Percentiles rank a stretch among this genome's conserved stretches.
These are phyloP conservation scores for Brachirus orientalis DNA, from an alignment of 2,113 vertebrate species.

Conservation along the genomic window DNA sequence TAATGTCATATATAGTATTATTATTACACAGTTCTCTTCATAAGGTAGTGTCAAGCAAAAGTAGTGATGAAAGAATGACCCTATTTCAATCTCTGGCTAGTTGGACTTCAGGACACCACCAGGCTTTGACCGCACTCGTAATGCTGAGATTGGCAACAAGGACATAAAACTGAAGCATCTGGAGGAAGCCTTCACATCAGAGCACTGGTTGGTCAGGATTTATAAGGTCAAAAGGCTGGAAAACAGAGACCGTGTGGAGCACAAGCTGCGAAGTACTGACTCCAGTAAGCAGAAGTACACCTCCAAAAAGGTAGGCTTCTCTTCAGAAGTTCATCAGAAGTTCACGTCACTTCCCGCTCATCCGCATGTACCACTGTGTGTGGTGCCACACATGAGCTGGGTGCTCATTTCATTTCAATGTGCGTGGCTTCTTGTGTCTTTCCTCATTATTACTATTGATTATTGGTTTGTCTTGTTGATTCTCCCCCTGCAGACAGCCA, in stretches of 20 bases:
- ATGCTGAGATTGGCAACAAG: conserved; percentile 96
- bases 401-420: no score
- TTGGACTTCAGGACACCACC: conserved; percentile 96
- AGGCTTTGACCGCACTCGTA: conserved; percentile 93
- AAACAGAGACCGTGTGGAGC: conserved; percentile 91
- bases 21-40: not conserved
- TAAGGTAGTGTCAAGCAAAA: no score
- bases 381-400: no score
- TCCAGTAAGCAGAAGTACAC: conserved; percentile 94
- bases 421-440: no score
- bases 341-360: not conserved
- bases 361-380: no score
- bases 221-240: conserved; percentile 95
- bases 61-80: not conserved
- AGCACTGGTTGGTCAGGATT: conserved; percentile 96
- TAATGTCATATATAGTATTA: conserved; percentile 64
- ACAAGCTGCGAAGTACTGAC: conserved; percentile 90
- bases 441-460: not conserved
- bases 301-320: conserved; percentile 91
- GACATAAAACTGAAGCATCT: conserved; percentile 95
- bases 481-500: conserved; percentile 83
- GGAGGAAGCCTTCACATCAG: conserved; percentile 95
- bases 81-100: conserved; percentile 62
- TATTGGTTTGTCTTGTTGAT: not conserved
- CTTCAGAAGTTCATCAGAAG: not conserved